phyloP scores from a whole-genome alignment of 2,113 vertebrate genomes.

The Megaleporinus macrocephalus region DNA sequence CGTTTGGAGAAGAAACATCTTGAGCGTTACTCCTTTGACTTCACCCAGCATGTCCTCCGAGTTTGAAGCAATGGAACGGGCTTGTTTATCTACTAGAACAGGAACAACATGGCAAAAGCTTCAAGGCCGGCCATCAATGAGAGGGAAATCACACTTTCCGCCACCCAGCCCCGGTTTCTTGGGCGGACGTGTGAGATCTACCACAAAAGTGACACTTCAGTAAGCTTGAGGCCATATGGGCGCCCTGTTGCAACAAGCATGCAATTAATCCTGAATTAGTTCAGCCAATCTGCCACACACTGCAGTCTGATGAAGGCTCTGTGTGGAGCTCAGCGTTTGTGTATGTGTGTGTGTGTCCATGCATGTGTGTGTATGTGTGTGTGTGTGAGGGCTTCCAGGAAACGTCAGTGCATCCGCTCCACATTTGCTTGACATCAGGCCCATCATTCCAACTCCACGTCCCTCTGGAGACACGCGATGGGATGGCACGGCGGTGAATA shows the following conservation, averaged over 20 bases:
- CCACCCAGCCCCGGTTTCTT: slow-evolving; percentile 20
- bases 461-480: slow-evolving; percentile 17
- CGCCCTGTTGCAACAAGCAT: slow-evolving; percentile 57
- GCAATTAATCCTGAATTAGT: slow-evolving; percentile 64
- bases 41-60: no score
- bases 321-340: slow-evolving; percentile 25
- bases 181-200: slow-evolving; percentile 43
- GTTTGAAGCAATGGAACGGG: no score
- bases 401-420: slow-evolving; percentile 49
- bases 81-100: not conserved
- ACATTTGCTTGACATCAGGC: slow-evolving; percentile 55
- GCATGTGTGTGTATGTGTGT: not conserved
- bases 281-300: slow-evolving; percentile 57
- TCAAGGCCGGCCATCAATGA: slow-evolving; percentile 16
- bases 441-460: slow-evolving; percentile 29
- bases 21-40: no score
- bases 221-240: slow-evolving; percentile 58
- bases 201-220: slow-evolving; percentile 52
- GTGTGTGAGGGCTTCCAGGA: slow-evolving; percentile 45
- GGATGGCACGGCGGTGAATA: slow-evolving; percentile 23
- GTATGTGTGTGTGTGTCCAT: slow-evolving; percentile 2
- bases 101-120: no score
- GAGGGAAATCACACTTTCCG: slow-evolving; percentile 22
- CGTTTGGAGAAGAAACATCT: no score
- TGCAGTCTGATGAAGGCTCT: slow-evolving; percentile 34